Percentiles rank a stretch among this genome's conserved stretches.
These are phyloP conservation scores for Peromyscus attwateri DNA, from an alignment of 2,797 vertebrate genomes.

Conservation along the genomic window DNA sequence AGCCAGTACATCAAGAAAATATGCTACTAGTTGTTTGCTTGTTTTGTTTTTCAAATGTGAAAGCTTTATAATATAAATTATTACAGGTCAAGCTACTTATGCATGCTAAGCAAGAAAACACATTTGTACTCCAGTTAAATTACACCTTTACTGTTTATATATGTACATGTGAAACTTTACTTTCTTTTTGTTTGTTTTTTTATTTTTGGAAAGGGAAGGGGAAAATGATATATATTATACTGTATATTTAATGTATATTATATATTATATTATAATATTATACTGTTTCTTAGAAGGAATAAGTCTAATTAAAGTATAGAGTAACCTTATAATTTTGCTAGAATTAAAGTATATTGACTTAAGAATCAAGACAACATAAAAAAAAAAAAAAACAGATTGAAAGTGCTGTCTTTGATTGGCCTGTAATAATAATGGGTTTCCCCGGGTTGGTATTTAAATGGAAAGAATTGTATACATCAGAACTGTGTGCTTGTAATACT, in stretches of 20 bases:
- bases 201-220: not conserved
- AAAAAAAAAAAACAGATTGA: not conserved
- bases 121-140: not conserved
- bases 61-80: not conserved
- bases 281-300: conserved; percentile 7
- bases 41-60: not conserved
- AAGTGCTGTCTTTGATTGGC: not conserved
- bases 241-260: too few relatives aligned
- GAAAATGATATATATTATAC: not conserved
- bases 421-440: conserved; percentile 40
- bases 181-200: not conserved
- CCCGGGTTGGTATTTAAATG: conserved; percentile 46
- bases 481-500: conserved; percentile 26
- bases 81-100: not conserved
- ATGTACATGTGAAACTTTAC: not conserved
- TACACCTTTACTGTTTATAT: not conserved
- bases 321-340: conserved; percentile 33
- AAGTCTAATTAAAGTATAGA: conserved; percentile 28
- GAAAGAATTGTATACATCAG: not conserved
- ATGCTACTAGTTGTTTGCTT: not conserved
- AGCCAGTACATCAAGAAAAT: not conserved
- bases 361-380: conserved; percentile 29
- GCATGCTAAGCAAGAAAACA: not conserved
- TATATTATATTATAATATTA: not conserved
- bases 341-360: conserved; percentile 24